These are phyloP conservation scores for Procavia capensis DNA, from an alignment of 2,113 vertebrate species.

Conservation along the genomic window DNA sequence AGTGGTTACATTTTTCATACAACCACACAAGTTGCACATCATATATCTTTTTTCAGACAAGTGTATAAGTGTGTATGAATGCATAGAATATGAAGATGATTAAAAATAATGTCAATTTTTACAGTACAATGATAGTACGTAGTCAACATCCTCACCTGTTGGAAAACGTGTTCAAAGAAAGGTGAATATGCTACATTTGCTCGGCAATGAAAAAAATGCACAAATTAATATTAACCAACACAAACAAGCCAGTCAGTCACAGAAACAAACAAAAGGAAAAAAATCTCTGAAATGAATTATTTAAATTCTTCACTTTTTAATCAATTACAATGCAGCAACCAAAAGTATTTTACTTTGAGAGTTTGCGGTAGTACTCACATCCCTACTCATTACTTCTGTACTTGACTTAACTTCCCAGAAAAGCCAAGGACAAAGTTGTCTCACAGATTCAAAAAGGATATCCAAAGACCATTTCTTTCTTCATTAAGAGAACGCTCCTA, in stretches of 20 bases:
- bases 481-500: background rate
- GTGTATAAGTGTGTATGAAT: background rate
- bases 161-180: no score
- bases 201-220: background rate
- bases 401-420: background rate
- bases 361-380: background rate
- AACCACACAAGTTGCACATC: background rate
- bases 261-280: background rate
- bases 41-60: background rate
- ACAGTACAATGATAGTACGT: background rate
- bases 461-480: background rate
- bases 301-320: background rate
- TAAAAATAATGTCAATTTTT: background rate
- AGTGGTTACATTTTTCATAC: background rate
- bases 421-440: no score
- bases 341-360: background rate
- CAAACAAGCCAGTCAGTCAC: rapidly evolving
- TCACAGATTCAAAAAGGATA: no score
- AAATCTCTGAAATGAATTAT: background rate
- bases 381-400: background rate
- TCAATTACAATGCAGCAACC: background rate
- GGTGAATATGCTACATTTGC: background rate
- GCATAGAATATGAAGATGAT: no score
- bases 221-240: background rate
- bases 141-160: no score